Evolutionary conservation across 2,888 invertebrate species (phyloP).

Genomic region (Augiades crinisus): DNA sequence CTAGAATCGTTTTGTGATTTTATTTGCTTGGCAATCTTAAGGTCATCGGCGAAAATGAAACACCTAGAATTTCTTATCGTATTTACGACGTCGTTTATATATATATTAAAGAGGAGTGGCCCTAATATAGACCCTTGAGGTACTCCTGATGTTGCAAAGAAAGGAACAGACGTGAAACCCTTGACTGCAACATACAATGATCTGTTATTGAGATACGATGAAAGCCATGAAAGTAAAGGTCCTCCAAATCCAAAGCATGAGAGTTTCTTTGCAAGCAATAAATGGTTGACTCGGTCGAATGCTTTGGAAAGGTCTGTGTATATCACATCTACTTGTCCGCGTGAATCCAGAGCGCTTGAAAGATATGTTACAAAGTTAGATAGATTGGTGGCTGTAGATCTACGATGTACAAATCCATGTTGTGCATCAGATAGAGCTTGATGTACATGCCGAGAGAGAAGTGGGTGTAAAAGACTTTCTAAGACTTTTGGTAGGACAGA

Average conservation of each 20-base stretch:
- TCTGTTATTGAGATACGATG: conserved; percentile 14
- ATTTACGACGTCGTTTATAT: background rate
- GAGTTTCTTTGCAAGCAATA: background rate
- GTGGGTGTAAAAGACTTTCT: background rate
- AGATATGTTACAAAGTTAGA: conserved; percentile 1
- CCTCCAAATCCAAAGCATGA: conserved; percentile 15
- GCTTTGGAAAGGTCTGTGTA: background rate
- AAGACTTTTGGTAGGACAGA: background rate
- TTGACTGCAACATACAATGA: background rate
- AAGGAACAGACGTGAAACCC: background rate
- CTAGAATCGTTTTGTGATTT: background rate
- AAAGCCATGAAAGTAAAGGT: conserved; percentile 17
- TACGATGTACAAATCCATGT: conserved; percentile 4
- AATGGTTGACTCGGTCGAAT: background rate
- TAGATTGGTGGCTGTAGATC: conserved; percentile 17
- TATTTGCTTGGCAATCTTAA: background rate
- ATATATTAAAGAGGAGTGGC: background rate
- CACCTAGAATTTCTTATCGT: background rate
- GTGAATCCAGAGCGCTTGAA: background rate
- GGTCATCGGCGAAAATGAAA: background rate
- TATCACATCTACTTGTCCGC: background rate
- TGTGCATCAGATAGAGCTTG: background rate
- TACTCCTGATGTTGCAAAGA: background rate
- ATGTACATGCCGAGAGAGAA: background rate
- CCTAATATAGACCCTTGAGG: background rate